These are phyloP conservation scores for Eonycteris spelaea DNA, from an alignment of 2,113 vertebrate species.

Conservation along the genomic window DNA sequence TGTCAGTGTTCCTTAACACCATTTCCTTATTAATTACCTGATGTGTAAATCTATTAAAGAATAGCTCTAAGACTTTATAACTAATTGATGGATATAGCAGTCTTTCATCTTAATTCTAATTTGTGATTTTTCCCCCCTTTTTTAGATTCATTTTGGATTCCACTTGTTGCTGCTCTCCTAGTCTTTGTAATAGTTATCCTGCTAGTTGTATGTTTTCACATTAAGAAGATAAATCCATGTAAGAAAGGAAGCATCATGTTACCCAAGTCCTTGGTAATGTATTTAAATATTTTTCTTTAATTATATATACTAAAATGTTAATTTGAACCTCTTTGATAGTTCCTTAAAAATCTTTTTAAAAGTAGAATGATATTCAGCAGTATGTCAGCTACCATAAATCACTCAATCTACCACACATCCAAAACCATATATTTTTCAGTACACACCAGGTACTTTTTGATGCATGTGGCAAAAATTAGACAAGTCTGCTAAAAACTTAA, in stretches of 20 bases:
- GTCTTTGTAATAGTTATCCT: fast-evolving
- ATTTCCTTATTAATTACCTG: background rate
- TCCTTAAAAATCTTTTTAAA: background rate
- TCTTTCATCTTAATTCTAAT: background rate
- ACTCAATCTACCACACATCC: background rate
- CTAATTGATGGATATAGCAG: background rate
- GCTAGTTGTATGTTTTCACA: background rate
- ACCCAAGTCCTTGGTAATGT: conserved; percentile 84
- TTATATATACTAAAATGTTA: background rate
- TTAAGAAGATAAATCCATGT: conserved; percentile 53
- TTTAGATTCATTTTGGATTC: conserved; percentile 62
- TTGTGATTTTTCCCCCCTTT: background rate
- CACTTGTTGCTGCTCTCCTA: background rate
- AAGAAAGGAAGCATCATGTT: conserved; percentile 67
- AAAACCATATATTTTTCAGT: background rate
- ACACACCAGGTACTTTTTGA: background rate
- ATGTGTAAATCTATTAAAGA: background rate
- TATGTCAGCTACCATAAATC: background rate
- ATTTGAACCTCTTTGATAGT: background rate
- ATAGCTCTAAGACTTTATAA: background rate
- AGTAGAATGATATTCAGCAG: background rate
- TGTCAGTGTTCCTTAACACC: background rate
- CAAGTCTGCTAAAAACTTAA: background rate
- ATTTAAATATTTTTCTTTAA: conserved; percentile 46
- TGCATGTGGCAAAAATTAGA: background rate